Conservation (phyloP, 2,113 vertebrate species). For the Colinus virginianus region DNA sequence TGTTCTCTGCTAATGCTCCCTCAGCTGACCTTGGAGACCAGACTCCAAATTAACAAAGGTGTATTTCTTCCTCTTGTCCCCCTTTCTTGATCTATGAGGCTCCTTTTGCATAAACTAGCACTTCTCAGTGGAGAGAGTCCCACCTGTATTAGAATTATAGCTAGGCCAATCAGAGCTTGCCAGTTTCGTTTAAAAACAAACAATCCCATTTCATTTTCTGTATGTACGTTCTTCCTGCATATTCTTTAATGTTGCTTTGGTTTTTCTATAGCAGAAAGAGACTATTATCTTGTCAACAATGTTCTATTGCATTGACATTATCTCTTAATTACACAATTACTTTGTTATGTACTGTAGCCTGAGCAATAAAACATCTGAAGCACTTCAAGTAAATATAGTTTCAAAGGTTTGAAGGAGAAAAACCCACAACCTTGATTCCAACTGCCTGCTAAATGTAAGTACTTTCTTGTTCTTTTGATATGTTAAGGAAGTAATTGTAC, state of each 20-base stretch:
- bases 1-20: not conserved
- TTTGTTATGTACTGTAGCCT: constrained; percentile 74
- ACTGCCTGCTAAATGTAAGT: constrained; percentile 38
- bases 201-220: constrained; percentile 40
- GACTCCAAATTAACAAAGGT: not conserved
- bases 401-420: constrained; percentile 58
- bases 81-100: fast-evolving
- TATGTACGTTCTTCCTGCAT: constrained; percentile 53
- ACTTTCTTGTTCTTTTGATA: not conserved
- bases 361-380: constrained; percentile 76
- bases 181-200: constrained; percentile 46
- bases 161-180: constrained; percentile 25
- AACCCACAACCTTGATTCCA: constrained; percentile 31
- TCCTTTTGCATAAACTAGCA: not conserved
- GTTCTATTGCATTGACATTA: constrained; percentile 79
- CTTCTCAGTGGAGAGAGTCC: not conserved
- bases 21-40: not conserved
- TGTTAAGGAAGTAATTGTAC: constrained; percentile 18
- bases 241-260: constrained; percentile 62
- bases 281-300: constrained; percentile 79
- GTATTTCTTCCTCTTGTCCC: not conserved
- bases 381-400: constrained; percentile 64
- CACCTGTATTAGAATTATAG: not conserved
- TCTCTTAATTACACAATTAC: constrained; percentile 83
- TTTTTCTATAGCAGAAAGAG: constrained; percentile 73